These are phyloP conservation scores for Tribolium madens DNA, from an alignment of 1,140 invertebrate genomes.

Conservation along the genomic window DNA sequence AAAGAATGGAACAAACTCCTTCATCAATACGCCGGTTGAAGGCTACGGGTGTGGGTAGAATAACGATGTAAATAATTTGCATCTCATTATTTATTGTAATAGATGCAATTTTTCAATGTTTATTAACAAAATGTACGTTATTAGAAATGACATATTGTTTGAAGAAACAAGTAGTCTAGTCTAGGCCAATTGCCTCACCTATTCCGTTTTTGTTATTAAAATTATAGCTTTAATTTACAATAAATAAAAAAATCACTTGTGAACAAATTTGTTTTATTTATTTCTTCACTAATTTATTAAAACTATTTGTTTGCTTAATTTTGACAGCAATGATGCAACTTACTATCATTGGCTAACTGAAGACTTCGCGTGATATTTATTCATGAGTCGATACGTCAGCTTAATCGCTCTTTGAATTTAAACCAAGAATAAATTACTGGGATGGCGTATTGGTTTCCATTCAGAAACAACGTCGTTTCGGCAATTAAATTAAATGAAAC, in stretches of 20 bases:
- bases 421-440: slow-evolving; percentile 22
- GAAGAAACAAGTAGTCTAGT: neutral
- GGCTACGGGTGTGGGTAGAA: slow-evolving; percentile 25
- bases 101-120: neutral
- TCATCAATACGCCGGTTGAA: slow-evolving; percentile 71
- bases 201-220: too few relatives aligned
- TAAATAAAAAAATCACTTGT: too few relatives aligned
- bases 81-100: neutral
- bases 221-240: too few relatives aligned
- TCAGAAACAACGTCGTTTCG: slow-evolving; percentile 32
- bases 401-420: slow-evolving; percentile 42
- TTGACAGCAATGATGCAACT: neutral
- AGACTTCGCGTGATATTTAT: slow-evolving; percentile 39
- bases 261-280: too few relatives aligned
- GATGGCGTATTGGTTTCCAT: slow-evolving; percentile 8
- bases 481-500: slow-evolving; percentile 42
- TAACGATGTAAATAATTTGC: slow-evolving; percentile 8
- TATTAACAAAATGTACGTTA: neutral
- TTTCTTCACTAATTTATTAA: neutral
- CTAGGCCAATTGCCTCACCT: neutral
- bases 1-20: slow-evolving; percentile 80
- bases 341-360: neutral
- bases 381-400: slow-evolving; percentile 15
- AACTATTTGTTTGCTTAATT: neutral
- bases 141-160: neutral